Evolutionary conservation across 2,113 vertebrate species (phyloP).

Genomic region (Trogon melanurus): DNA sequence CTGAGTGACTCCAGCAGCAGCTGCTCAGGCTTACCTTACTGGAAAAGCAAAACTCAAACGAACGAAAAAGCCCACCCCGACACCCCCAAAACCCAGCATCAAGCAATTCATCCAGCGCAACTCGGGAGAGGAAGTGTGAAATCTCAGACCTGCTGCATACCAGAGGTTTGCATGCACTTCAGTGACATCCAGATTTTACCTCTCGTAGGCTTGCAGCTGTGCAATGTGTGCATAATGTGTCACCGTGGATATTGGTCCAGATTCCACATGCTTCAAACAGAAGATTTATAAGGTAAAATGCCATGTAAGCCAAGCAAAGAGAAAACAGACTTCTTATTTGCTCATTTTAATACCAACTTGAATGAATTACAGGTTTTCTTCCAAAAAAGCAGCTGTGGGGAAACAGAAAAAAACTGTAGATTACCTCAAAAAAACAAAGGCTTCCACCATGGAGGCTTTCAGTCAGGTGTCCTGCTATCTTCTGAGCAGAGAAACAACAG

Average conservation of each 20-base stretch:
- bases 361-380: not conserved
- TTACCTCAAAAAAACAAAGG: not conserved
- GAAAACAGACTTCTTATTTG: not conserved
- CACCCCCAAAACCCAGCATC: not conserved
- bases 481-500: not conserved
- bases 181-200: not conserved
- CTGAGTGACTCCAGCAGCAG: not conserved
- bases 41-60: not conserved
- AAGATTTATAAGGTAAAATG: slow-evolving; percentile 34
- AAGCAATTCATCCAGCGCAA: not conserved
- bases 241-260: not conserved
- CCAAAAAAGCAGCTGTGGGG: not conserved
- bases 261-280: not conserved
- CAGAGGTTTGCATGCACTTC: not conserved
- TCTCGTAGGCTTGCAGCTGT: not conserved
- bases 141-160: not conserved
- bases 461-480: not conserved
- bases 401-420: not conserved
- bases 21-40: not conserved
- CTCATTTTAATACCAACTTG: not conserved
- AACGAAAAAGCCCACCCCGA: not conserved
- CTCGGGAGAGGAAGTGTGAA: not conserved
- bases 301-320: not conserved
- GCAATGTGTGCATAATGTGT: not conserved
- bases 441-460: not conserved